phyloP scores from a whole-genome alignment of 2,797 vertebrate species.

The Crocodylus rhombifer region DNA sequence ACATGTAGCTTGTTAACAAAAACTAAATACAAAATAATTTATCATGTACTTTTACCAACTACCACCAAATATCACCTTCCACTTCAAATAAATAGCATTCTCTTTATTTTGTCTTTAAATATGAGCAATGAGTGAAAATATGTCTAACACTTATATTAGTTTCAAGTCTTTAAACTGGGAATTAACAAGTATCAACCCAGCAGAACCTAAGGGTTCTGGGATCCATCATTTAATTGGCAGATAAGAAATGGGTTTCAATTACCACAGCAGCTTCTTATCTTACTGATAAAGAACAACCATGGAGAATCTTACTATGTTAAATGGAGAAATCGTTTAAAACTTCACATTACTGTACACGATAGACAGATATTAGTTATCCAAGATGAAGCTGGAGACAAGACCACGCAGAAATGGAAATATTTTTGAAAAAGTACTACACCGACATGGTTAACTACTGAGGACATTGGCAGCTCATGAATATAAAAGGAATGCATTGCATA shows the following conservation, averaged over 20 bases:
- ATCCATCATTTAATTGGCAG: background rate
- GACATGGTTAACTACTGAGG: background rate
- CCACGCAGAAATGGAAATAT: background rate
- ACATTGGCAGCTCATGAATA: rapidly evolving
- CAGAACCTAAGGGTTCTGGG: background rate
- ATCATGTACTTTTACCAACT: background rate
- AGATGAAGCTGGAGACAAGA: background rate
- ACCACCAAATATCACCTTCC: background rate
- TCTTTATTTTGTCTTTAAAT: background rate
- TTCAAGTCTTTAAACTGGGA: background rate
- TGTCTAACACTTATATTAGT: background rate
- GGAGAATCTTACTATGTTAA: background rate
- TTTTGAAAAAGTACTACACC: background rate
- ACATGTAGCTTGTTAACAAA: background rate
- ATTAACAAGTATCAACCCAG: background rate
- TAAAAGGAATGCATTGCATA: background rate
- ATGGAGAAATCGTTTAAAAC: background rate
- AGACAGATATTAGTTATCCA: background rate
- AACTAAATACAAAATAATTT: rapidly evolving
- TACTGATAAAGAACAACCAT: background rate
- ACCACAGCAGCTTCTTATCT: conserved; percentile 1
- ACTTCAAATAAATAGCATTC: background rate
- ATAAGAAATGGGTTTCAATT: conserved; percentile 48
- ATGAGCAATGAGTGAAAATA: background rate
- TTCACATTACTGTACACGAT: background rate